Base-by-base conservation (phyloP, 2,888 invertebrate genomes). In the Taenaris catops region DNA sequence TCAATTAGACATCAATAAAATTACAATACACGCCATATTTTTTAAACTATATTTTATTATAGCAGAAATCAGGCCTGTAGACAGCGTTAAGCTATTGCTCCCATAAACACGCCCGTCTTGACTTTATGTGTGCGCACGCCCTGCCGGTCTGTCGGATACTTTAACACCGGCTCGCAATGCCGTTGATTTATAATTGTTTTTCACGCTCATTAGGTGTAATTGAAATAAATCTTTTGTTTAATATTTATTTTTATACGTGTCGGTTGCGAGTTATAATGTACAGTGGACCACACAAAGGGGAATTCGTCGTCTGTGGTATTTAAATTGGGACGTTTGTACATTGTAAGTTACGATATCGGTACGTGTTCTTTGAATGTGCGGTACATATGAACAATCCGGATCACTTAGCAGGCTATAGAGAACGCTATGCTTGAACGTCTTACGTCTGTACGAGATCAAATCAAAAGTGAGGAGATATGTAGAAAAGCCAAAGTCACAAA, bases 161-260 rank as follows among this genome's bases (percentile, higher is more conserved):
- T 76, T 74, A 79, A 60, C 56, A 56, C 49, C 47, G 48, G 58
- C 59, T 58, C 53, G 51, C 65, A 65, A 64, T 58, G 63, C 65
- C 68, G 71, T 73, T 62, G 65, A 62, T 66, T 74, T 70, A 64
- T 83, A 83, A 83, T 83, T 81, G 76, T 78, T 76, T 81, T 81
- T 79, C 81, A 83, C 79, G 81, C 74, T 76, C 69, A 78, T 80
- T 75, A 72, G 49, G 51, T 55, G 58, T 70, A 71, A 79, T 83
- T 79, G 75, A 69, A 70, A 78, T 78, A 74, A 78, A 79, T 80
- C 72, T 65, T 64, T 65, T 66, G 63, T 68, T 69, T 65, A 55
- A 61, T 64, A 59, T 71, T 70, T 69, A 64, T 62, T 71, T 60
- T 67, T 69, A 46, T 45, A 36, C 25, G 19, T 7, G 28, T 21